phyloP scores from a whole-genome alignment of 1,140 invertebrate genomes.

The Platorchestia sp. region DNA sequence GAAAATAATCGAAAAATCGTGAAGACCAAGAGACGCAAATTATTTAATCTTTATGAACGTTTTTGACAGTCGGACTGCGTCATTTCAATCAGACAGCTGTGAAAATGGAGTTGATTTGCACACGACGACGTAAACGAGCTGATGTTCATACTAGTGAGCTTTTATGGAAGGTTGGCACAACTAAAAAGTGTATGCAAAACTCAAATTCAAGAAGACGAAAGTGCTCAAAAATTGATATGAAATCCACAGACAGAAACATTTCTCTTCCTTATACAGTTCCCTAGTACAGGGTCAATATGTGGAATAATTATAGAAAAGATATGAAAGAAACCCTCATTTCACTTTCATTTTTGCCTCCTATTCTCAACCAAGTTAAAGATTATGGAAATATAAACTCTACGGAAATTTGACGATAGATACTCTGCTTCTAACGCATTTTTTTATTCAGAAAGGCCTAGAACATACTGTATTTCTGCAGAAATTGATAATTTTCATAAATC shows the following conservation, averaged over 20 bases:
- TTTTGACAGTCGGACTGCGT: neutral
- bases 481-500: neutral
- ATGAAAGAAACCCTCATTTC: neutral
- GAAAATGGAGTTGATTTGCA: neutral
- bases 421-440: neutral
- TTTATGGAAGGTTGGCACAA: neutral
- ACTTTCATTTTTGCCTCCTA: neutral
- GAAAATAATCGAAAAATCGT: no score
- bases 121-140: no score
- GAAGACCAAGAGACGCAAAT: no score
- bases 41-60: no score
- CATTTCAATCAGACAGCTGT: neutral
- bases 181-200: neutral
- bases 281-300: neutral
- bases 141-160: neutral
- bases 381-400: neutral
- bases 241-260: neutral
- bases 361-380: neutral
- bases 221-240: neutral
- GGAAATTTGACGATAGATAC: neutral
- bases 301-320: neutral
- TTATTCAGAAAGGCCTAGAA: neutral
- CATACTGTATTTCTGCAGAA: neutral
- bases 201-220: neutral
- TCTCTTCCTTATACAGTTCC: neutral